Percentiles rank a stretch among this genome's conserved stretches.
Evolutionary conservation across 2,113 vertebrate genomes (phyloP).

Genomic region (Hypocryptadius cinnamomeus): DNA sequence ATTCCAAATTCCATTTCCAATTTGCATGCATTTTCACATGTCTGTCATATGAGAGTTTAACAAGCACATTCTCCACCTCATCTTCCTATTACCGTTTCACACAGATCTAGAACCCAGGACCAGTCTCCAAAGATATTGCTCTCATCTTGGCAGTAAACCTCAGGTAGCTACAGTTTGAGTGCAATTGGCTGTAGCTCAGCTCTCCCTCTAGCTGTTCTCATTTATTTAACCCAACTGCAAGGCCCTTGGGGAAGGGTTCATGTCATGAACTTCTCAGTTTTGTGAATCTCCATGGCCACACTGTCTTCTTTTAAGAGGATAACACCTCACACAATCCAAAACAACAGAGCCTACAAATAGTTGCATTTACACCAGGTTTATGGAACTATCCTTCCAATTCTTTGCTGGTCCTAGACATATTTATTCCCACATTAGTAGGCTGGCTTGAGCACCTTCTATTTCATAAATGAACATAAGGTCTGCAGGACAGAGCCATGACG

Average conservation of each 20-base stretch:
- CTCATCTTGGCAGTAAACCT: background rate
- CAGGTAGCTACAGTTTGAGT: background rate
- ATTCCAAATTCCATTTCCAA: background rate
- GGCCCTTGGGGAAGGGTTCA: background rate
- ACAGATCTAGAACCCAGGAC: background rate
- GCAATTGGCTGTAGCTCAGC: background rate
- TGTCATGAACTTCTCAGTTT: background rate
- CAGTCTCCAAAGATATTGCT: background rate
- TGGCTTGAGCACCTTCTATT: background rate
- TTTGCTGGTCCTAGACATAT: background rate
- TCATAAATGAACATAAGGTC: background rate
- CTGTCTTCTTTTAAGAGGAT: background rate
- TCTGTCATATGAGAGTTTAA: background rate
- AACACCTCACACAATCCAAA: background rate
- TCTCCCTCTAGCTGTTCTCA: background rate
- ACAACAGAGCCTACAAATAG: background rate
- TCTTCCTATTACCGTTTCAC: background rate
- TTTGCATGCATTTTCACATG: background rate
- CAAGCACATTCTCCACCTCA: background rate
- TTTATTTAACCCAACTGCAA: background rate
- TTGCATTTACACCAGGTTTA: background rate
- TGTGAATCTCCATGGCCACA: background rate
- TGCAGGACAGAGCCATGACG: background rate
- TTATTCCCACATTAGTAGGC: background rate
- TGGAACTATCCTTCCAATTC: background rate